These are phyloP conservation scores for Pseudomyrmex flavicornis DNA, from an alignment of 1,140 invertebrate genomes.

Conservation along the genomic window DNA sequence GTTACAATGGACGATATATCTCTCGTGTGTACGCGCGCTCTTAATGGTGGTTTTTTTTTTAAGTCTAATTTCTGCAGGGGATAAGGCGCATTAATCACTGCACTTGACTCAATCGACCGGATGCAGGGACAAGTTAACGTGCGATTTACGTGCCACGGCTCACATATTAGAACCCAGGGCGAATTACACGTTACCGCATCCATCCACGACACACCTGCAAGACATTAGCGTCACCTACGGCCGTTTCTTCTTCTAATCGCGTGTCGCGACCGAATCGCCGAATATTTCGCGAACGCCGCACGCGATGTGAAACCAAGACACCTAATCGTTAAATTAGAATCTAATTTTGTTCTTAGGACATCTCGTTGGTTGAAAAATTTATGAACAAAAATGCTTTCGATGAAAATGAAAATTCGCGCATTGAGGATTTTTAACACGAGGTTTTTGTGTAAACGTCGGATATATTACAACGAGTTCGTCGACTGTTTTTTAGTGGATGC, in stretches of 20 bases:
- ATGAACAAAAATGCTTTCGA: background rate
- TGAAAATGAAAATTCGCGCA: slow-evolving; percentile 14
- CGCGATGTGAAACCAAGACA: slow-evolving; percentile 20
- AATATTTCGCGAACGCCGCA: slow-evolving; percentile 32
- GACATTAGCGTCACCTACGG: slow-evolving; percentile 44
- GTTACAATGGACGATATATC: background rate
- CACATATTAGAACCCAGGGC: slow-evolving; percentile 35
- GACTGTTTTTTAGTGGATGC: background rate
- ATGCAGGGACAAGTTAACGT: slow-evolving; percentile 8
- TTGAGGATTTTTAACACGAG: too few species aligned
- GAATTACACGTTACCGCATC: slow-evolving; percentile 43
- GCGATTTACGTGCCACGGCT: slow-evolving; percentile 30
- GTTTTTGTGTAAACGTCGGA: too few species aligned
- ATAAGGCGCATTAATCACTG: slow-evolving; percentile 44
- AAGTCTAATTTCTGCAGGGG: slow-evolving; percentile 13
- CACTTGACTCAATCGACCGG: slow-evolving; percentile 36
- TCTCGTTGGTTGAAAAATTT: background rate
- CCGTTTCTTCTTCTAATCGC: slow-evolving; percentile 46
- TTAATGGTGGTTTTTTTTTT: slow-evolving; percentile 14
- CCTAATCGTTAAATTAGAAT: slow-evolving; percentile 35
- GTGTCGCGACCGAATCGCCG: slow-evolving; percentile 31
- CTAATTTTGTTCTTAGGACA: background rate
- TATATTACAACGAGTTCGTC: too few species aligned
- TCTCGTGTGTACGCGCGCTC: background rate
- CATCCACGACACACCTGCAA: slow-evolving; percentile 41